Percentiles rank a stretch among this genome's conserved stretches.
Conservation (phyloP, 2,113 vertebrate genomes). For the Spea bombifrons region DNA sequence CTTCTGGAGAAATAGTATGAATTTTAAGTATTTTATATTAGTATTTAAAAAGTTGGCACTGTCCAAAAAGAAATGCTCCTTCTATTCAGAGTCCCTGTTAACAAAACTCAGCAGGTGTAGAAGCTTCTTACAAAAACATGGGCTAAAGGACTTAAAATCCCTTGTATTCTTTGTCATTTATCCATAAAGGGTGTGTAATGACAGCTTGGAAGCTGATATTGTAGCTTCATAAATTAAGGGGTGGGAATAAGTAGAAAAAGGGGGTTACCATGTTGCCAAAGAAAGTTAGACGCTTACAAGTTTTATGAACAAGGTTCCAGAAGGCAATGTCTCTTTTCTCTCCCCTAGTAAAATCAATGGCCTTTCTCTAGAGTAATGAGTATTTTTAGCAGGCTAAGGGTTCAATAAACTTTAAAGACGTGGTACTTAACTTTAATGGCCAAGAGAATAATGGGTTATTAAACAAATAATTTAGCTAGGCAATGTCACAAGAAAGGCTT, state of each 20-base stretch:
- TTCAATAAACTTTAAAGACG: constrained; percentile 50
- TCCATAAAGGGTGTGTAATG: constrained; percentile 60
- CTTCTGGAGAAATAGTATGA: not conserved
- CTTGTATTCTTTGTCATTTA: constrained; percentile 69
- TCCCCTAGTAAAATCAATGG: constrained; percentile 40
- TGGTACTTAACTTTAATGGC: constrained; percentile 53
- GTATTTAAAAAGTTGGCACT: constrained; percentile 60
- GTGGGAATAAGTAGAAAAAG: constrained; percentile 46
- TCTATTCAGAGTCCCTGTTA: constrained; percentile 61
- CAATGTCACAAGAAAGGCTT: constrained; percentile 26
- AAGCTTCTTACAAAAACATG: constrained; percentile 63
- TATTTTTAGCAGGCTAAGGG: constrained; percentile 46
- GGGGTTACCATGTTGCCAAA: constrained; percentile 27
- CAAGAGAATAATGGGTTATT: constrained; percentile 50
- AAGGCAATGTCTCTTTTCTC: fast-evolving
- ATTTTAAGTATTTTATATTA: not conserved
- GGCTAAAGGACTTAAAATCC: constrained; percentile 67
- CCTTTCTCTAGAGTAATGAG: constrained; percentile 41
- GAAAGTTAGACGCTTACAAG: constrained; percentile 23
- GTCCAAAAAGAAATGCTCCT: constrained; percentile 55
- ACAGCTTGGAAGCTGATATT: constrained; percentile 59
- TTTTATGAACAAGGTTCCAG: constrained; percentile 8
- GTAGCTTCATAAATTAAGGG: constrained; percentile 46
- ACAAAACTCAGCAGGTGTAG: constrained; percentile 69
- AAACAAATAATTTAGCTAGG: constrained; percentile 52